Conservation (phyloP, 1,140 invertebrate species). For the Oncopeltus fasciatus region DNA sequence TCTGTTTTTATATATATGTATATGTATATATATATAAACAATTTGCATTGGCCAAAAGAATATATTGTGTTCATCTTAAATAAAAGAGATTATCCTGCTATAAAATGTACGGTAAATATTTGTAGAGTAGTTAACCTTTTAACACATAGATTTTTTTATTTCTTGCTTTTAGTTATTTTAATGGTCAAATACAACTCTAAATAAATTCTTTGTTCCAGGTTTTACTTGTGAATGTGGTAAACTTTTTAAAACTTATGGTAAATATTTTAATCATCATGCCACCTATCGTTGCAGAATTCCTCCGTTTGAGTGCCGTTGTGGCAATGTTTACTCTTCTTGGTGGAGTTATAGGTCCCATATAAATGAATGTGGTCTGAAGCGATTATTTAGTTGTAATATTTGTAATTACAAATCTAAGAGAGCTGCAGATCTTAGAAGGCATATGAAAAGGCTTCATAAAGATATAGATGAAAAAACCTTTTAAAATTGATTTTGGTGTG, state of each 20-base stretch:
- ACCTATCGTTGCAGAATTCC: not conserved
- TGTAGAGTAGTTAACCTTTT: too few relatives aligned
- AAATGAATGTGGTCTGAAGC: constrained; percentile 1
- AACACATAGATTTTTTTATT: too few relatives aligned
- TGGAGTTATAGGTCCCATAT: not conserved
- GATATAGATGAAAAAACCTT: not conserved
- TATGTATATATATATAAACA: too few relatives aligned
- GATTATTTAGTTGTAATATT: not conserved
- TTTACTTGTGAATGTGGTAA: not conserved
- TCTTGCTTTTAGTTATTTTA: too few relatives aligned
- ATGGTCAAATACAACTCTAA: too few relatives aligned
- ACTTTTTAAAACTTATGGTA: not conserved
- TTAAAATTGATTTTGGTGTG: not conserved
- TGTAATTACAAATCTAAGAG: constrained; percentile 6
- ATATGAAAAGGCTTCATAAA: not conserved
- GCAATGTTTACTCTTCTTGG: not conserved
- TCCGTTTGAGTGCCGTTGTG: not conserved
- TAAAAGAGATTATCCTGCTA: too few relatives aligned
- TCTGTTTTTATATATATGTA: too few relatives aligned
- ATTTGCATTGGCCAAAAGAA: too few relatives aligned
- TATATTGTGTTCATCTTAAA: too few relatives aligned
- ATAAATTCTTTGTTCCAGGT: not conserved
- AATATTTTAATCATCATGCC: too few relatives aligned
- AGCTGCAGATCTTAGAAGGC: not conserved
- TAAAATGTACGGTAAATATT: too few relatives aligned